Conservation (phyloP, 2,797 vertebrate genomes). For the Nyctibius grandis region DNA sequence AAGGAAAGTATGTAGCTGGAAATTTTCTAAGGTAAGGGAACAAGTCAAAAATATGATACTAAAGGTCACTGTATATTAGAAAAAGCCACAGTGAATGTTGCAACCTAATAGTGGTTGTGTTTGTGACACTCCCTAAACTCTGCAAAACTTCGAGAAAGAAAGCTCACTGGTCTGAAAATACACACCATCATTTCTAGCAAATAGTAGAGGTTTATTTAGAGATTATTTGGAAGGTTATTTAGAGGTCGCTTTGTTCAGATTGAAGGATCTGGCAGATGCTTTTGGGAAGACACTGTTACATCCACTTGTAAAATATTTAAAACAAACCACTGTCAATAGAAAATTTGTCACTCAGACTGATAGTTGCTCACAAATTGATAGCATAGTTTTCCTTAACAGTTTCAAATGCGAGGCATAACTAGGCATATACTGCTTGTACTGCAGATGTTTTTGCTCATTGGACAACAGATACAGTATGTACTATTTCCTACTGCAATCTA, state of each 20-base stretch:
- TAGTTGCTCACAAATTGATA: neutral
- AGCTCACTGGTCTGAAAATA: neutral
- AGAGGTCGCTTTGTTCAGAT: neutral
- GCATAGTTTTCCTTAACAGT: neutral
- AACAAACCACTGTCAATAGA: neutral
- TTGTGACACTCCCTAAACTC: neutral
- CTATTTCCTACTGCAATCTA: neutral
- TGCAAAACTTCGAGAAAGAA: neutral
- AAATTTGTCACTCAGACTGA: neutral
- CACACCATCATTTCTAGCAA: neutral
- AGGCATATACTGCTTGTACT: no score
- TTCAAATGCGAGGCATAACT: neutral
- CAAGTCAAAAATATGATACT: neutral
- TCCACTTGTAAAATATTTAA: neutral
- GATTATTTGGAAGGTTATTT: neutral
- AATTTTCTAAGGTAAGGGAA: neutral
- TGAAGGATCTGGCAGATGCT: neutral
- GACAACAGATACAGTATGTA: neutral
- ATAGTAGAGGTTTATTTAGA: neutral
- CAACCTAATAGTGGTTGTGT: neutral
- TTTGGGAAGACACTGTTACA: neutral
- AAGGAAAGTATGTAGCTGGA: neutral
- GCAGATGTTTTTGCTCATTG: neutral
- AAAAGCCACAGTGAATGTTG: neutral
- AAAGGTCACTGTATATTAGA: neutral